Base-by-base conservation (phyloP, 2,888 invertebrate genomes). In the Andrena chrysosceles region DNA sequence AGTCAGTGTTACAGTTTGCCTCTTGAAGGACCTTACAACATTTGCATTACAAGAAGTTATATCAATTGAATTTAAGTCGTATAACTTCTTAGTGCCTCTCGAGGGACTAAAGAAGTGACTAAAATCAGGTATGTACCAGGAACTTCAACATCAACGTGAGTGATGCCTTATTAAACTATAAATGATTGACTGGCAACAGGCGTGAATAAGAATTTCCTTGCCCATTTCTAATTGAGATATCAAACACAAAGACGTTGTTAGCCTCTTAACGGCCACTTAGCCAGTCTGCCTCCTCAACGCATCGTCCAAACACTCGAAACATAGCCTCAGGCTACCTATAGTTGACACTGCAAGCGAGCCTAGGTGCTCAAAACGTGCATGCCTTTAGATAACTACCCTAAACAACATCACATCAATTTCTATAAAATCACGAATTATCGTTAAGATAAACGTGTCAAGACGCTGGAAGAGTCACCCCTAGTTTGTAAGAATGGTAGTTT, bases 201-300 rank as follows among this genome's bases (percentile, higher is more conserved):
- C 0, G n/a, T 42, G n/a, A 20, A 29, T 7, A 7, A 33, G 26
- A 23, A 10, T 16, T 23, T 26, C 8, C 48, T 42, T 8, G 10
- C 29, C n/a, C 52, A 69, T 69, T 69, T 48, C 48, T 26, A 49
- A 16, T 52, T 52, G 71, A 84, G 70, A 67, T 80, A 79, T 77
- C 84, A 76, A 68, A 77, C 73, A 49, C 73, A 52, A 87, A 79
- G 81, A 85, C 64, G 81, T 79, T 81, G 84, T 87, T 77, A 79
- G 67, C 48, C 66, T 80, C 79, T 81, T 83, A 86, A 72, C 82
- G 52, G 63, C 48, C 48, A 78, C 76, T 84, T 81, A 72, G 71
- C 77, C 79, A 68, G 70, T 77, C 79, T 77, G 56, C 68, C 72
- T 63, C 67, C 77, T 81, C 75, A 67, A 35, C 48, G 66, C 71